A percentile compares a stretch with the other conserved stretches of the same genome.
Evolutionary conservation across 2,888 invertebrate species (phyloP).

Genomic region (Acronicta psi): DNA sequence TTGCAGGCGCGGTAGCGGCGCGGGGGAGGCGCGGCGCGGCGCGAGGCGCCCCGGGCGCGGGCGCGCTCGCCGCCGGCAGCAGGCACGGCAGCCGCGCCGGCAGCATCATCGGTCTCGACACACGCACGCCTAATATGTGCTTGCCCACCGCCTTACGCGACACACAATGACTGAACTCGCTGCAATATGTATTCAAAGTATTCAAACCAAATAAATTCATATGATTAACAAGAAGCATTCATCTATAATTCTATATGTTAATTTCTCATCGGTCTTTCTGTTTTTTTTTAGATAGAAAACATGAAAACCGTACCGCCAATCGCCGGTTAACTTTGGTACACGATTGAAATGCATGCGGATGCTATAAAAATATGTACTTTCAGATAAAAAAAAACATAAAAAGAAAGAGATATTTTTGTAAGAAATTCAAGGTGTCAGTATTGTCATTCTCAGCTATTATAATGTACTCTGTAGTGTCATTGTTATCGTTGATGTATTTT

Average conservation of each 20-base stretch:
- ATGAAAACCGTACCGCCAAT: constrained; percentile 19
- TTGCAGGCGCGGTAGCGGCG: constrained; percentile 33
- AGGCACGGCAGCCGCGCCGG: constrained; percentile 7
- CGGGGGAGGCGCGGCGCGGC: constrained; percentile 21
- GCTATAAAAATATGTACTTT: background rate
- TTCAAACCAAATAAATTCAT: too few relatives aligned
- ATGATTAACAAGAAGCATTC: too few relatives aligned
- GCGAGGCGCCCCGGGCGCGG: constrained; percentile 6
- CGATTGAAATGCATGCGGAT: constrained; percentile 23
- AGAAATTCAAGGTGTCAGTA: background rate
- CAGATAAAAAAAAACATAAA: background rate
- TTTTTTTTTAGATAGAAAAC: background rate
- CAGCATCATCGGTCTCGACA: constrained; percentile 10
- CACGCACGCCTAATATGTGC: constrained; percentile 24
- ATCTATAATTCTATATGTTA: too few relatives aligned
- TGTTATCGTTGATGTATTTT: background rate
- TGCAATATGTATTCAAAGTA: constrained; percentile 27
- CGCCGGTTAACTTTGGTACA: constrained; percentile 15
- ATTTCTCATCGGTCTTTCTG: too few relatives aligned
- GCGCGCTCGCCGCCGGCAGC: constrained; percentile 7
- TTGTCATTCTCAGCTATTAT: too few relatives aligned
- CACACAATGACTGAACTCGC: constrained; percentile 23
- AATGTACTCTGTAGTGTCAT: too few relatives aligned
- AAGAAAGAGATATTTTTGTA: background rate
- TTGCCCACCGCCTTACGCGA: constrained; percentile 16